A percentile compares a stretch with the other conserved stretches of the same genome.
Conservation (phyloP, 2,888 invertebrate species). For the Clunio marinus region DNA sequence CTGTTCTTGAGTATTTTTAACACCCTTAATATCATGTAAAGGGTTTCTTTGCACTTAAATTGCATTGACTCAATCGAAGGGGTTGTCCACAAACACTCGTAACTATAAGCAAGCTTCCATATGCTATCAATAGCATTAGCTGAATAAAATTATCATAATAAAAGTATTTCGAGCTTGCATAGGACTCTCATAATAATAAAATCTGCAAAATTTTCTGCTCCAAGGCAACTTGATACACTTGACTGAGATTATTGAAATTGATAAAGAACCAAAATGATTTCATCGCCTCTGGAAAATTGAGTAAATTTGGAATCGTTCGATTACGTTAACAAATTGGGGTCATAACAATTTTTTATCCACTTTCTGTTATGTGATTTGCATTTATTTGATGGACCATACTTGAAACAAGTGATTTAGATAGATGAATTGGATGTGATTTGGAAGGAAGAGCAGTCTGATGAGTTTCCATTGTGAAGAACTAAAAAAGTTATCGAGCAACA, state of each 20-base stretch:
- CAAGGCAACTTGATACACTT: neutral
- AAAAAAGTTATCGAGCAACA: neutral
- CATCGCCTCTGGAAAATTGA: neutral
- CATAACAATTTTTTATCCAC: neutral
- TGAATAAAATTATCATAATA: too few species aligned
- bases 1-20: neutral
- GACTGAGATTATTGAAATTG: neutral
- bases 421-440: neutral
- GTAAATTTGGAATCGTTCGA: constrained; percentile 23
- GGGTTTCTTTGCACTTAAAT: neutral
- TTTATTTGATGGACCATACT: neutral
- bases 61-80: too few species aligned
- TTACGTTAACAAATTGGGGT: constrained; percentile 34
- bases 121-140: too few species aligned
- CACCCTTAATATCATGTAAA: neutral
- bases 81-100: too few species aligned
- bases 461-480: neutral
- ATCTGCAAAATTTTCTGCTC: neutral
- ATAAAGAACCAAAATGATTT: too few species aligned
- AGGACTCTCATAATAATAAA: too few species aligned
- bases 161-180: too few species aligned
- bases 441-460: neutral
- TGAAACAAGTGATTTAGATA: neutral
- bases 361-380: neutral
- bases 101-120: too few species aligned